Conservation (phyloP, 2,113 vertebrate species). For the Pagrus major region DNA sequence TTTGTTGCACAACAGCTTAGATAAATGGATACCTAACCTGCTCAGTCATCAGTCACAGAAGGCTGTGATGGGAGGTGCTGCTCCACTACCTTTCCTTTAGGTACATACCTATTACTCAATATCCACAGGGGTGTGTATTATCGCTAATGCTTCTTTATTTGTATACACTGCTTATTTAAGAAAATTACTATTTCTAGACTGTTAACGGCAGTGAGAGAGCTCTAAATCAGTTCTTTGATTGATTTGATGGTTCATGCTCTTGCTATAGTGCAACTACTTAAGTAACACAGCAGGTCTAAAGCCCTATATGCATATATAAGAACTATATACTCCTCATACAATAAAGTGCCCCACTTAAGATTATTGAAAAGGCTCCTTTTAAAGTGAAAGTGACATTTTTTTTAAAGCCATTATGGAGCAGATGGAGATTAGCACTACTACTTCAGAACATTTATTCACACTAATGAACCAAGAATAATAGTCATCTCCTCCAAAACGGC, state of each 20-base stretch:
- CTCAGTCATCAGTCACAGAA: not conserved
- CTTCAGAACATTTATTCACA: not conserved
- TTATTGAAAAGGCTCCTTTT: not conserved
- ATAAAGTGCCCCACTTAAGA: not conserved
- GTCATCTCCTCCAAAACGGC: not conserved
- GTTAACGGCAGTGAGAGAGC: not conserved
- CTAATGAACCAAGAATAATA: not conserved
- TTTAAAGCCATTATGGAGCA: not conserved
- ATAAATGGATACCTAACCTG: constrained; percentile 2
- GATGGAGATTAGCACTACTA: not conserved
- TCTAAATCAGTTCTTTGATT: not conserved
- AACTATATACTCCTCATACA: not conserved
- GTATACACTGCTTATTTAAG: not conserved
- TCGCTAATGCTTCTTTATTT: not conserved
- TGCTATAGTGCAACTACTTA: not conserved
- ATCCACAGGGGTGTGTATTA: not conserved
- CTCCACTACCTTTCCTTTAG: no score
- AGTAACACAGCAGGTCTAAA: not conserved
- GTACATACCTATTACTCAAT: not conserved
- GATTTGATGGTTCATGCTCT: not conserved
- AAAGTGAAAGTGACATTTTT: not conserved
- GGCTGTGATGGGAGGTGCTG: not conserved
- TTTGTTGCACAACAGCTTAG: no score
- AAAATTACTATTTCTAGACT: not conserved
- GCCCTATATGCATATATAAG: no score